Conservation (phyloP, 2,888 invertebrate species). For the Aphodius sticticus region DNA sequence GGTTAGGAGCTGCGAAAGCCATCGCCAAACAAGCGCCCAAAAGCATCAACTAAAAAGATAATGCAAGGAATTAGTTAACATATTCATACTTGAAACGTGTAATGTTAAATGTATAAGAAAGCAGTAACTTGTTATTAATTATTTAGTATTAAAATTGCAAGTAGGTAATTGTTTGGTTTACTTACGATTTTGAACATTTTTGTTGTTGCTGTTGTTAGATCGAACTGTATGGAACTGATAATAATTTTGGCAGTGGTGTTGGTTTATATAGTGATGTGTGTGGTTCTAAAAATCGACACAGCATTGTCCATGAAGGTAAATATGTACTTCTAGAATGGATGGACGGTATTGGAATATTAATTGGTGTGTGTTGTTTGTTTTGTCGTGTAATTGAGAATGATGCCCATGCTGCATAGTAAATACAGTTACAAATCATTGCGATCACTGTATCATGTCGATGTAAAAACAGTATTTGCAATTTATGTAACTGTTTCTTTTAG, state of each 20-base stretch:
- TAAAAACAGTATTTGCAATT: background rate
- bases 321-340: background rate
- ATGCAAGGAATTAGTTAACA: background rate
- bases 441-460: background rate
- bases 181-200: conserved; percentile 4
- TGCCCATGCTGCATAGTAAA: background rate
- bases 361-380: background rate
- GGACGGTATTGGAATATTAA: background rate
- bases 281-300: background rate
- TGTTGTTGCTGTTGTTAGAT: background rate
- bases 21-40: background rate
- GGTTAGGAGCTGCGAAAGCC: background rate
- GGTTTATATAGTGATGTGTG: background rate
- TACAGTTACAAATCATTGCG: background rate
- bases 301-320: background rate
- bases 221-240: background rate
- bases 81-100: too few species aligned
- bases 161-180: background rate
- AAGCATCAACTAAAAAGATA: background rate
- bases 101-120: too few species aligned
- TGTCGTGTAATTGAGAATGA: background rate
- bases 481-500: too few species aligned
- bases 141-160: too few species aligned
- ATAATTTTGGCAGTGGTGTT: background rate
- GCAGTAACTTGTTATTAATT: too few species aligned